Percentiles rank a stretch among this genome's conserved stretches.
phyloP scores from a whole-genome alignment of 1,140 invertebrate genomes.

The Laupala kohalensis region DNA sequence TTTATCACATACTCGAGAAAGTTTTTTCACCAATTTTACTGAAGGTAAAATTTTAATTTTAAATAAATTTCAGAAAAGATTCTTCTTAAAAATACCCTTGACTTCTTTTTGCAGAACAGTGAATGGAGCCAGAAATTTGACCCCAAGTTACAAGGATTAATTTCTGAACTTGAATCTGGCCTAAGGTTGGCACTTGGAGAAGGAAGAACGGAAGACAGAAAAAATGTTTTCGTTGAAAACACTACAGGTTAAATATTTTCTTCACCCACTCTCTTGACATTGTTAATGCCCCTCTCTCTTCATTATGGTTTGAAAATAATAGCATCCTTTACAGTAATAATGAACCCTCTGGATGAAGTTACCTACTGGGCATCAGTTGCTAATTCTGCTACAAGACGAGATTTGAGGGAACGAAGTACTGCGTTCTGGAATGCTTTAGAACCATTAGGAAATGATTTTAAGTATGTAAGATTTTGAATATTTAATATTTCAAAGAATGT shows the following conservation, averaged over 20 bases:
- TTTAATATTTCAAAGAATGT: not conserved
- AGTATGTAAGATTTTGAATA: slow-evolving; percentile 12
- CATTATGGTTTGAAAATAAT: not conserved
- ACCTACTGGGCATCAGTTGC: slow-evolving; percentile 36
- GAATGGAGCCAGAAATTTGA: slow-evolving; percentile 34
- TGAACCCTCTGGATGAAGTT: slow-evolving; percentile 35
- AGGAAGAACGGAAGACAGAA: not conserved
- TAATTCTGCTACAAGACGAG: slow-evolving; percentile 19
- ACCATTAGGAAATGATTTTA: slow-evolving; percentile 22
- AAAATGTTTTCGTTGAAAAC: not conserved
- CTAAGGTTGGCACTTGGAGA: slow-evolving; percentile 31
- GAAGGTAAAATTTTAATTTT: slow-evolving; percentile 21
- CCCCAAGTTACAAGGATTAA: slow-evolving; percentile 36
- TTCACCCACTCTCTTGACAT: not conserved
- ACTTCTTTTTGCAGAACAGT: slow-evolving; percentile 24
- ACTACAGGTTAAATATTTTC: not conserved
- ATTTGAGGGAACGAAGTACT: slow-evolving; percentile 22
- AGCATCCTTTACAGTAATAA: slow-evolving; percentile 26
- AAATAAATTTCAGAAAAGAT: slow-evolving; percentile 2
- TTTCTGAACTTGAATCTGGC: slow-evolving; percentile 36
- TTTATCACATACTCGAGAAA: slow-evolving; percentile 40
- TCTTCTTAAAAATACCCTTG: not conserved
- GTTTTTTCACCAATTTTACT: slow-evolving; percentile 33
- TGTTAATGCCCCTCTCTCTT: not conserved
- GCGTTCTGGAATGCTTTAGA: slow-evolving; percentile 23